Evolutionary conservation across 2,797 vertebrate genomes (phyloP), one percentile per base, ranked within the genome.

Genomic region (Acipenser oxyrinchus): DNA sequence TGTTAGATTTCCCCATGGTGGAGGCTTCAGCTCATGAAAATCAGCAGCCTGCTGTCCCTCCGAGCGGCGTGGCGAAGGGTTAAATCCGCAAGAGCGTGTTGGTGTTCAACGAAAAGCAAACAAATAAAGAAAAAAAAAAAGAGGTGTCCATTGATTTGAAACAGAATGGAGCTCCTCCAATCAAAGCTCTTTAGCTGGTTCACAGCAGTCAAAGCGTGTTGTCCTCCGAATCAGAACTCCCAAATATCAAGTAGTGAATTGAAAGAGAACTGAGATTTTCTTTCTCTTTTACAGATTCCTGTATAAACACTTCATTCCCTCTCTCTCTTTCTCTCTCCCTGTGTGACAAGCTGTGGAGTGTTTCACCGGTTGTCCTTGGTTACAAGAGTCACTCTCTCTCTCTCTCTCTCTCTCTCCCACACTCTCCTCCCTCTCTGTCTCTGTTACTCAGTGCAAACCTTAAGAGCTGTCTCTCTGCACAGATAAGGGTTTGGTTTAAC

Each of bases 1-100:
- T 97, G 92, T 95, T 97, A 71, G 95, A 97, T 84, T 96, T 98
- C 62, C 95, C 95, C 95, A 97, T 98, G 84, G 82, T 90, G 80
- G 77, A 77, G 73, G 77, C 71, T 37, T 64, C 51, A 49, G 48
- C 37, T 12, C 51, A 64, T 60, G 37, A 9, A 61, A 15, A 53
- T 0, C 48, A 12, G 23, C 52, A 55, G n/a, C n/a, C 58, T 9
- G n/a, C 65, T 63, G 60, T 74, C 77, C 75, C 75, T 18, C 18
- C 5, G 60, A 37, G 60, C 18, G 3, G 2, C n/a, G 53, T 2
- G 2, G 53, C 9, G n/a, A 55, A n/a, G 53, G 53, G 53, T 10
- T 10, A n/a, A n/a, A 55, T 10, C 9, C 9, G 53, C 53, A 55
- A 10, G 53, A 55, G 15, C 15, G 15, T 18, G 15, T 18, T 10